A percentile compares a stretch with the other conserved stretches of the same genome.
Conservation (phyloP, 2,888 invertebrate species). For the Seira musarum region DNA sequence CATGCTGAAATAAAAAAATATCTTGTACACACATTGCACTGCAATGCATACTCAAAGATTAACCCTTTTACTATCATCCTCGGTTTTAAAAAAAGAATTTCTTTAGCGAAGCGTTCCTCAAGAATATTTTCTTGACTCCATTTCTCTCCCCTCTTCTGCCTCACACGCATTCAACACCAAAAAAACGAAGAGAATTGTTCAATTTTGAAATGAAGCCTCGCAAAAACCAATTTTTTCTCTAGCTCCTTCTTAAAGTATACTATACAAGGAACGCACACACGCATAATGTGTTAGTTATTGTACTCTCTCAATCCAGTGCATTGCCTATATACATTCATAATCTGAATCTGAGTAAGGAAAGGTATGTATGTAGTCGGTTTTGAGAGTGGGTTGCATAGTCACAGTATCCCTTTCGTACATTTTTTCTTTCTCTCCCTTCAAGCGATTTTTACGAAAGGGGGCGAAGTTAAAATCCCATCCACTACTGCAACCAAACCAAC, state of each 20-base stretch:
- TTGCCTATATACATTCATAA: no score
- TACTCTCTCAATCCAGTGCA: no score
- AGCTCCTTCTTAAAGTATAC: no score
- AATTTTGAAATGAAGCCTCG: conserved; percentile 43
- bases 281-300: no score
- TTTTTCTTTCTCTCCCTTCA: neutral
- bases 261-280: no score
- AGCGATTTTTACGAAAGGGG: neutral
- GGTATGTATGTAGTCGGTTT: no score
- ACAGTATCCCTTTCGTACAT: conserved; percentile 4
- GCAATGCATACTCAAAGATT: conserved; percentile 18
- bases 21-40: conserved; percentile 16
- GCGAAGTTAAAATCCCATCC: neutral
- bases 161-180: neutral
- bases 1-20: neutral
- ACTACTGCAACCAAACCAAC: no score
- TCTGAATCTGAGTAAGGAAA: no score
- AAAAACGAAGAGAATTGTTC: neutral
- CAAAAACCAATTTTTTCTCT: conserved; percentile 54
- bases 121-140: conserved; percentile 13
- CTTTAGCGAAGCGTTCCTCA: neutral
- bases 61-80: conserved; percentile 9
- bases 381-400: neutral
- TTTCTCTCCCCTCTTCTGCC: neutral
- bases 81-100: neutral